Base-by-base conservation (phyloP, 2,888 invertebrate genomes). In the Limenitis camilla region DNA sequence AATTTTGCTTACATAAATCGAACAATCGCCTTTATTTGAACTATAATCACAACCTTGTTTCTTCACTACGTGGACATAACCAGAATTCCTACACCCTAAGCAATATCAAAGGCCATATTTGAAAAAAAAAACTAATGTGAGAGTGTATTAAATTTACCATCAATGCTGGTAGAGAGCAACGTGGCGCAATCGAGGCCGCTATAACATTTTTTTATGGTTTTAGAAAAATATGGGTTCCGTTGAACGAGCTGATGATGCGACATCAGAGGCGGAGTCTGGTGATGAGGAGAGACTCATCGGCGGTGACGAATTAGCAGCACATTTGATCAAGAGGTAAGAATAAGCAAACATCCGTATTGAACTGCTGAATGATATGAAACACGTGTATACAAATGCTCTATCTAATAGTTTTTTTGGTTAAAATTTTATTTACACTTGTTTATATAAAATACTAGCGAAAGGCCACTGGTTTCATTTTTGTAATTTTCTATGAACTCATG, bases 191-290 rank as follows among this genome's bases (percentile, higher is more conserved):
- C 19, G 19, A 75, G 63, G 53, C 57, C 58, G 60, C 55, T 53
- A 53, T 56, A 48, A 46, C 68, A 59, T 67, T 40, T 56, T 56
- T 56, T 48, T 56, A 61, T 52, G 30, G 64, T 61, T 70, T 70
- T 75, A 85, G 77, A 68, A 62, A 60, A 77, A 63, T 74, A 92
- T 92, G 92, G 89, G 91, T 80, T 88, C 90, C 65, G 90, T 92
- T 65, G 91, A 92, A 71, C 90, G 89, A 64, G 88, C 90, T 67
- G 90, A 90, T 58, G 91, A 92, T 72, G 90, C 90, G 69, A 90
- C 90, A 56, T 91, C 91, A 54, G 91, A 91, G 59, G 80, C 91
- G 66, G 92, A 92, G 72, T 91, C 92, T 40, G 89, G 90, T 35
- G 92, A 91, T 57, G 92, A 92, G 51, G 90, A 90, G 62, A 90